Conservation (phyloP, 2,888 invertebrate species). For the Ochlodes sylvanus region DNA sequence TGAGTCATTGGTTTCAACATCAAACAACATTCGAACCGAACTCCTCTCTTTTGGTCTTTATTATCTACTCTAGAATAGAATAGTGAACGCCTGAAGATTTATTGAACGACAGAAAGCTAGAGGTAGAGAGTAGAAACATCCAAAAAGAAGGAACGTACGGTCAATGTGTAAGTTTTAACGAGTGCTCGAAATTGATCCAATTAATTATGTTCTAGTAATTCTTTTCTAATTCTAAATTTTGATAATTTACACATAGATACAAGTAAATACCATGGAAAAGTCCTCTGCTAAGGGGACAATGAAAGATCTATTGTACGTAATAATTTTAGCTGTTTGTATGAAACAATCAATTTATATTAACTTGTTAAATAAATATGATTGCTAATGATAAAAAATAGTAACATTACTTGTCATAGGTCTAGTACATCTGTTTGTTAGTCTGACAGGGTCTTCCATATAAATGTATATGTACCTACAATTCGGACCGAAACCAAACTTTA, state of each 20-base stretch:
- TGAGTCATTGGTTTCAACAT: slow-evolving; percentile 41
- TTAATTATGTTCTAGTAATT: slow-evolving; percentile 81
- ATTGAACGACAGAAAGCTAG: slow-evolving; percentile 62
- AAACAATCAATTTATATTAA: slow-evolving; percentile 39
- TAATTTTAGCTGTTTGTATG: slow-evolving; percentile 38
- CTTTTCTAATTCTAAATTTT: slow-evolving; percentile 80
- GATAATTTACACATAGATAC: slow-evolving; percentile 75
- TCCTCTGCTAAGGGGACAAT: slow-evolving; percentile 53
- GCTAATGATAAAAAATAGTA: slow-evolving; percentile 28
- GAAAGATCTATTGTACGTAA: slow-evolving; percentile 41
- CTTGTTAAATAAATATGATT: slow-evolving; percentile 17
- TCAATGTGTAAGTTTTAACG: slow-evolving; percentile 83
- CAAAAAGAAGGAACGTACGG: slow-evolving; percentile 78
- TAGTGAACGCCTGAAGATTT: slow-evolving; percentile 74
- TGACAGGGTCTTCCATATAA: slow-evolving; percentile 23
- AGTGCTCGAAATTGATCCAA: slow-evolving; percentile 82
- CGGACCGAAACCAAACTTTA: not conserved
- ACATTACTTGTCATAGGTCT: not conserved
- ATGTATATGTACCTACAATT: not conserved
- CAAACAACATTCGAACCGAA: slow-evolving; percentile 70
- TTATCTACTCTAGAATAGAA: slow-evolving; percentile 76
- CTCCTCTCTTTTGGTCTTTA: slow-evolving; percentile 76
- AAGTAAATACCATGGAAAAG: slow-evolving; percentile 62
- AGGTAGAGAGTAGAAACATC: slow-evolving; percentile 66
- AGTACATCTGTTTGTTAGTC: slow-evolving; percentile 37